Conservation (phyloP, 2,888 invertebrate genomes). For the Thymelicus acteon region DNA sequence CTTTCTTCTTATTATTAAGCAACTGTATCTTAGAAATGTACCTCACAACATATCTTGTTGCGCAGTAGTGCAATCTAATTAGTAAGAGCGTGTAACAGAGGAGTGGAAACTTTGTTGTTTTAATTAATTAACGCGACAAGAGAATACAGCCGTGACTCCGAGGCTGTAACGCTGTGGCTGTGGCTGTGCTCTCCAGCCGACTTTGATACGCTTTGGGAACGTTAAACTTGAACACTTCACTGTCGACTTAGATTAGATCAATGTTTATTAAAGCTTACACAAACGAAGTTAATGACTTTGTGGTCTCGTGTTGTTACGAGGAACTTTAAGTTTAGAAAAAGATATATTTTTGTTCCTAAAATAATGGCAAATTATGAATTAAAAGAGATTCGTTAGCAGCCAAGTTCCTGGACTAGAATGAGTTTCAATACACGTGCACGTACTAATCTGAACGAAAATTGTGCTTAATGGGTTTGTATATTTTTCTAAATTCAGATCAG, state of each 20-base stretch:
- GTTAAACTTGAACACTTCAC: slow-evolving; percentile 29
- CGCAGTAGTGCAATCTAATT: slow-evolving; percentile 43
- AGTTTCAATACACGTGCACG: too few relatives aligned
- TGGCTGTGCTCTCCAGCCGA: slow-evolving; percentile 32
- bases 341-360: too few relatives aligned
- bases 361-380: too few relatives aligned
- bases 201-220: slow-evolving; percentile 33
- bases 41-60: neutral
- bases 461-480: too few relatives aligned
- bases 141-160: slow-evolving; percentile 53
- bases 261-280: slow-evolving; percentile 39
- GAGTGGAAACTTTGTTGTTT: slow-evolving; percentile 65
- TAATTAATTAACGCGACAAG: slow-evolving; percentile 63
- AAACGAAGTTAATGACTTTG: neutral
- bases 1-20: too few relatives aligned
- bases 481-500: too few relatives aligned
- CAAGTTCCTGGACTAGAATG: too few relatives aligned
- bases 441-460: too few relatives aligned
- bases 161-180: slow-evolving; percentile 46
- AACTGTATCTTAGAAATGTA: too few relatives aligned
- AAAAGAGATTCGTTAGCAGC: too few relatives aligned
- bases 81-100: slow-evolving; percentile 50
- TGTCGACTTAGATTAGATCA: slow-evolving; percentile 6
- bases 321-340: too few relatives aligned
- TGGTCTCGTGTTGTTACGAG: neutral